phyloP scores from a whole-genome alignment of 2,113 vertebrate species.

The Psittacula cyanocephala region DNA sequence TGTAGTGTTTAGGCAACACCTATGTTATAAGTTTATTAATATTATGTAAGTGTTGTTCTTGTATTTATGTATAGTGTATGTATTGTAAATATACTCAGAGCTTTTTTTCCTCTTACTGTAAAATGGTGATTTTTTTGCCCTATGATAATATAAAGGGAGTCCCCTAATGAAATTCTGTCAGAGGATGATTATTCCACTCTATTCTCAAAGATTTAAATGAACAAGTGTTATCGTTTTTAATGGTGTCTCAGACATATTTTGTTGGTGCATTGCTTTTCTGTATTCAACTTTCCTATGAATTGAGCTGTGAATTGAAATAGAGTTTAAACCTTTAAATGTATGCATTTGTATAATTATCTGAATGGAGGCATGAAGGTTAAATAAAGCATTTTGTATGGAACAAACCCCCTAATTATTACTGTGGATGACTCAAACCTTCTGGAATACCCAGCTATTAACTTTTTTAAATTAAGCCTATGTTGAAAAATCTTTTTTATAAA shows the following conservation, averaged over 20 bases:
- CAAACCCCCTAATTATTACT: constrained; percentile 72
- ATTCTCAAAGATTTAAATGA: constrained; percentile 89
- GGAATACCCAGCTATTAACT: constrained; percentile 68
- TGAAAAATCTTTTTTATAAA: constrained; percentile 64
- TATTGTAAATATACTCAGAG: constrained; percentile 99
- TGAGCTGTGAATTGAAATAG: constrained; percentile 99
- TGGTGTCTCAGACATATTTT: constrained; percentile 95
- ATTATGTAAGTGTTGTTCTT: constrained; percentile 98
- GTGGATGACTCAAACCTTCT: constrained; percentile 69
- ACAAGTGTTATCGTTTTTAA: constrained; percentile 90
- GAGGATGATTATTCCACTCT: constrained; percentile 87
- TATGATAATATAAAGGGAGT: constrained; percentile 90
- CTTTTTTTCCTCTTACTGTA: constrained; percentile 93
- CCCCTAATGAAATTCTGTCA: constrained; percentile 88
- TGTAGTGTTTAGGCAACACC: constrained; percentile 90
- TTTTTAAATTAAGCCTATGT: constrained; percentile 73
- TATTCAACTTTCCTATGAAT: constrained; percentile 96
- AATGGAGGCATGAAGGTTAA: constrained; percentile 99
- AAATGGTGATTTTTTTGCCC: constrained; percentile 90
- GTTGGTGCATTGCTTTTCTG: constrained; percentile 97
- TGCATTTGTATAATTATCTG: constrained; percentile 98
- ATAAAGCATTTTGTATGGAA: constrained; percentile 99
- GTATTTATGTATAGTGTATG: constrained; percentile 99
- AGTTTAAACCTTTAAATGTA: constrained; percentile 99
- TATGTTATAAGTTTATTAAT: constrained; percentile 95